Base-by-base conservation (phyloP, 2,797 vertebrate genomes). In the Zenarchopterus dispar region DNA sequence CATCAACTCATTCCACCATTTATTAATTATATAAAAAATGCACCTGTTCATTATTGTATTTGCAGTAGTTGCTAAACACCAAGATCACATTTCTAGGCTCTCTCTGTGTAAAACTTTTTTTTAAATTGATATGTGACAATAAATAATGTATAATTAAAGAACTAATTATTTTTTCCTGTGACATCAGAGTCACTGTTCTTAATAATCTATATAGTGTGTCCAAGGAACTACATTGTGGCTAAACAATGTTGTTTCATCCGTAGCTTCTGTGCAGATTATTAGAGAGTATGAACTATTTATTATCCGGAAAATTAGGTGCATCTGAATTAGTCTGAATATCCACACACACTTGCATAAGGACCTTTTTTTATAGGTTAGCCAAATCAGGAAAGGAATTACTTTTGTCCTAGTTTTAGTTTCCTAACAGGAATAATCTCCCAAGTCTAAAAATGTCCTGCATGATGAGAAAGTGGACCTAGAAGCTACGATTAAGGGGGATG, bases 371-470 rank as follows among this genome's bases (percentile, higher is more conserved):
- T 78, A 70, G 76, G 75, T 67, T 75, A 65, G 43, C 43, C 72
- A 82, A 81, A 84, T 81, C 56, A 77, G 77, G 73, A 80, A 76
- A 86, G 60, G 61, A 77, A 84, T 86, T 79, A 80, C 72, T 75
- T 68, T 77, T 81, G 78, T 82, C 70, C 79, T 76, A 88, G 69
- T 80, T 81, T 65, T 21, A 19, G 41, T 67, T 72, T 73, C 51
- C 17, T 4, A 53, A 26, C 19, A 47, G 49, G 58, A 77, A 76
- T 78, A 57, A 56, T 77, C 47, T 65, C 42, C 46, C 4, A 3
- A 36, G 57, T 70, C 68, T 81, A 75, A 73, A 75, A 81, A 77
- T 82, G 64, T 61, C 24, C 24, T 31, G 2, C 52, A 24, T 45
- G 15, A 67, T 73, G 64, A 65, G 65, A 69, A 75, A 75, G 52